These are phyloP conservation scores for Leptinotarsa rubiginosa DNA, from an alignment of 2,888 invertebrate species.

Conservation along the genomic window DNA sequence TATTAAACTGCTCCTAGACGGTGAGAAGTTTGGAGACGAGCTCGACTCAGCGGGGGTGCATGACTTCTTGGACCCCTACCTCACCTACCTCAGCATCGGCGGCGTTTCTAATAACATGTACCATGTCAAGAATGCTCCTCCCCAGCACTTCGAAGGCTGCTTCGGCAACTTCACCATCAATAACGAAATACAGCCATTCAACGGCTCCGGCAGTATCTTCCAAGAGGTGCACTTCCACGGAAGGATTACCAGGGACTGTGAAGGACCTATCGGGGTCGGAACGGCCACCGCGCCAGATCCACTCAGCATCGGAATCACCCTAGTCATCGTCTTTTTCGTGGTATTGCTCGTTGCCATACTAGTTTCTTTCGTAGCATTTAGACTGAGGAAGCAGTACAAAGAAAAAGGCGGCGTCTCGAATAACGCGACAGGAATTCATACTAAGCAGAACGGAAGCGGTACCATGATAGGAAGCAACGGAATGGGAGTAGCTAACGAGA, in stretches of 20 bases:
- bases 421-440: constrained; percentile 77
- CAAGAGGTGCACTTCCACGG: constrained; percentile 78
- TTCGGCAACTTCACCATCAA: constrained; percentile 90
- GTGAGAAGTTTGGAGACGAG: constrained; percentile 80
- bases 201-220: constrained; percentile 87
- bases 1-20: constrained; percentile 80
- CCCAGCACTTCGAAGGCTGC: constrained; percentile 87
- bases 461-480: constrained; percentile 78
- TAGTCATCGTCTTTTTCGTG: constrained; percentile 94
- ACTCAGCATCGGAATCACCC: constrained; percentile 90
- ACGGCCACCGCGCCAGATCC: constrained; percentile 86
- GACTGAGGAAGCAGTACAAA: constrained; percentile 87
- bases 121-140: constrained; percentile 67
- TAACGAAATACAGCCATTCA: constrained; percentile 89
- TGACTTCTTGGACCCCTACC: constrained; percentile 91
- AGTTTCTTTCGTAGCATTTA: constrained; percentile 92
- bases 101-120: constrained; percentile 77
- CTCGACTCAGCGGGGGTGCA: constrained; percentile 88
- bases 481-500: constrained; percentile 75
- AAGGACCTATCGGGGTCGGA: constrained; percentile 80
- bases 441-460: constrained; percentile 82
- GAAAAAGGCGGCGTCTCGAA: constrained; percentile 81
- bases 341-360: constrained; percentile 89
- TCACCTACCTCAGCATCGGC: constrained; percentile 84
- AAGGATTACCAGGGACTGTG: constrained; percentile 81